Percentiles rank a stretch among this genome's conserved stretches.
Evolutionary conservation across 2,888 invertebrate species (phyloP).

Genomic region (Caenorhabditis imperialis): DNA sequence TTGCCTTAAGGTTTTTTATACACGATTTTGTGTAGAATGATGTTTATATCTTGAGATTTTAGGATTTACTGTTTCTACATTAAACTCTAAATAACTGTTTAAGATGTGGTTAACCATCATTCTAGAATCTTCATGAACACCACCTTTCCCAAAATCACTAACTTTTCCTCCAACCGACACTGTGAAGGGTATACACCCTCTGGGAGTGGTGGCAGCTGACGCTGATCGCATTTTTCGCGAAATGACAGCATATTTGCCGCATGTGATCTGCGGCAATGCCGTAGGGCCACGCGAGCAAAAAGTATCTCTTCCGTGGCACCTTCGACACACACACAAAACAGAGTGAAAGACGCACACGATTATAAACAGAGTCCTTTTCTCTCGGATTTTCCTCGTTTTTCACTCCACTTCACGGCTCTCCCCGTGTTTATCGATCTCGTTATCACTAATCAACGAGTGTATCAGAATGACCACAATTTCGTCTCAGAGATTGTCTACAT

Average conservation of each 20-base stretch:
- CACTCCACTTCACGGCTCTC: conserved; percentile 30
- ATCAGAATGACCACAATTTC: background rate
- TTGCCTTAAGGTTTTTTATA: too few species aligned
- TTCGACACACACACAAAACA: conserved; percentile 38
- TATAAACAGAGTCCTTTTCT: conserved; percentile 38
- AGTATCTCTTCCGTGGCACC: conserved; percentile 56
- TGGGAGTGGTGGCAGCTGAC: conserved; percentile 32
- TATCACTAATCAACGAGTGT: conserved; percentile 23
- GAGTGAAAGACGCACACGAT: conserved; percentile 28
- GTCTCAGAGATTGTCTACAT: background rate
- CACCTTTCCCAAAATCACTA: conserved; percentile 3
- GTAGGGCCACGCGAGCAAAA: conserved; percentile 46
- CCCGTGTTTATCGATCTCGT: conserved; percentile 43
- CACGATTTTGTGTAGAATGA: too few species aligned
- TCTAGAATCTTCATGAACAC: too few species aligned
- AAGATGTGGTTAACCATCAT: too few species aligned
- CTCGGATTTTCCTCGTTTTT: conserved; percentile 21
- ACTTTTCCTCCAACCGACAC: background rate
- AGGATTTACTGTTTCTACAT: too few species aligned
- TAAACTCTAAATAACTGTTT: too few species aligned
- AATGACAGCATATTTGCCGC: conserved; percentile 53
- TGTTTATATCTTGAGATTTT: too few species aligned
- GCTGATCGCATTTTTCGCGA: conserved; percentile 48
- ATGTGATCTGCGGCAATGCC: conserved; percentile 53
- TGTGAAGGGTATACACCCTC: conserved; percentile 7